Base-by-base conservation (phyloP, 2,113 vertebrate species). In the Isichthys henryi region DNA sequence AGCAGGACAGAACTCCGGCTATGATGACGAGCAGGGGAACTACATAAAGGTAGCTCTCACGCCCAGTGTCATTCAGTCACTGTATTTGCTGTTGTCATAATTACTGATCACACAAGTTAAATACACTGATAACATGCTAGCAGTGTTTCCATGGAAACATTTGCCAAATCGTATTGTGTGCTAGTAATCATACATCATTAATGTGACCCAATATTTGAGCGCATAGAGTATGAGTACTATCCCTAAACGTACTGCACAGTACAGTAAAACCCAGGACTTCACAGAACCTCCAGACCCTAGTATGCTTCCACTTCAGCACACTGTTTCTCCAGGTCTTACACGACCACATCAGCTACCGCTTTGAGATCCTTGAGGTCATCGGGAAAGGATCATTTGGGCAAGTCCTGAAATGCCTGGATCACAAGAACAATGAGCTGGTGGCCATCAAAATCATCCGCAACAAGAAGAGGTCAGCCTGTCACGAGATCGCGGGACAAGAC, bases 351-450 rank as follows among this genome's bases (percentile, higher is more conserved):
- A 97, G 95, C 21, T 99, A 98, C 90, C 96, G 97, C 92, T 99
- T 97, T 0, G 98, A 99, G 92, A 96, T 99, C 35, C 93, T 99
- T 90, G 97, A 99, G 91, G 96, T 98, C 90, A 98, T 99, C 31
- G 98, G 98, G 3, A 98, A 98, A 93, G 98, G 98, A 31, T 98
- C 98, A 0, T 99, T 98, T 92, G 98, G 98, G 39, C 98, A 99
- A 91, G 97, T 98, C 92, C 95, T 97, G 87, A 99, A 98, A 94
- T 99, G 98, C 93, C 92, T 98, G 94, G 98, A 99, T 94, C 97
- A 99, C 93, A 99, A 98, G 95, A 98, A 93, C 89, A 97, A 98
- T 56, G 98, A 99, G 92, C 93, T 98, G 66, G 97, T 99, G 88
- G 98, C 98, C 86, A 91, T 99, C 91, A 99, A 99, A 94, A 97